Evolutionary conservation across 2,888 invertebrate genomes (phyloP), one percentile per base, ranked within the genome.

Genomic region (Luperina testacea): DNA sequence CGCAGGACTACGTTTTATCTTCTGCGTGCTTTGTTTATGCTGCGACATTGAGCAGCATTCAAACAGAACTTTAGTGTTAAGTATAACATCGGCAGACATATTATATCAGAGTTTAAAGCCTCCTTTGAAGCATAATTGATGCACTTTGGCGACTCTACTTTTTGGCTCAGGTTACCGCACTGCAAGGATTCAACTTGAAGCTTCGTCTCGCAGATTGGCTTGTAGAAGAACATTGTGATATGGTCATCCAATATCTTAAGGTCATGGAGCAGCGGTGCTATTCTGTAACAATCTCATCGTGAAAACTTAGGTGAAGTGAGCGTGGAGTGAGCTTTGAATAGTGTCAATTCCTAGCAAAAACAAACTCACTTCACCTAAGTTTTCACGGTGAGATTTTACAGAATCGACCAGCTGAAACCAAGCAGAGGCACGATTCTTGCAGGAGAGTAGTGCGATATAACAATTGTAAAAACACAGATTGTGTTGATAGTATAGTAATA

Each of bases 11-110:
- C 74, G 84, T 84, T 85, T 88, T 87, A 87, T 87, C 78, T 84
- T 86, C 74, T 82, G 85, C 88, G 87, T 88, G 88, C 78, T 90
- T 90, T 89, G 91, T 92, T 92, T 91, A 91, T 24, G 71, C 42
- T 69, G 61, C 27, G 72, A 61, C 75, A 77, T 82, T 70, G 82
- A 82, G 75, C 57, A 63, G 72, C 59, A 75, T 64, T 78, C 42
- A 77, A 78, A 79, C 51, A 67, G 61, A 76, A 76, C 42, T 70
- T 65, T 38, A 69, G 42, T 64, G 17, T 24, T 70, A 11, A 45
- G 45, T 45, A 53, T 59, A 59, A 59, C 7, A 59, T 32, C 7
- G 11, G 13, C 20, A 59, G 15, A 20, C 6, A n/a, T 24, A 27
- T 75, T 24, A 27, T 75, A 45, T 59, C 17, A 32, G 64, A 24